Evolutionary conservation across 2,888 invertebrate genomes (phyloP).

Genomic region (Entomobrya proxima): DNA sequence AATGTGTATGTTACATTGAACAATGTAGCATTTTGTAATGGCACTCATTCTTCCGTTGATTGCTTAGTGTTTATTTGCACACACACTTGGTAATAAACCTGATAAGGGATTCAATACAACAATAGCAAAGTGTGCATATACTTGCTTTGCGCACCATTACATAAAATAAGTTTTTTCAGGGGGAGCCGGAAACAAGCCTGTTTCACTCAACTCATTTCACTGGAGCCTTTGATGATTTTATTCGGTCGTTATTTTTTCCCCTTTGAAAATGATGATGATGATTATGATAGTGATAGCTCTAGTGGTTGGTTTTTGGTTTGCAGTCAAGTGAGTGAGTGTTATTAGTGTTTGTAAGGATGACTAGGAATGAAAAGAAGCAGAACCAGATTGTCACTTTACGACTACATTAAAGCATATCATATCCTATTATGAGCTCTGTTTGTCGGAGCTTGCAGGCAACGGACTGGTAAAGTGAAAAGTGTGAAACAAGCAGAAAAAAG

Average conservation of each 20-base stretch:
- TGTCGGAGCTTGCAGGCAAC: neutral
- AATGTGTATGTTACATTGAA: too few species aligned
- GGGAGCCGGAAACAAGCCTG: neutral
- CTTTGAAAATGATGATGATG: neutral
- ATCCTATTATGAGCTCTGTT: constrained; percentile 2
- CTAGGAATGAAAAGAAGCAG: constrained; percentile 12
- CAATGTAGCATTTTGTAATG: too few species aligned
- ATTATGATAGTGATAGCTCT: neutral
- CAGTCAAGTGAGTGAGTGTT: neutral
- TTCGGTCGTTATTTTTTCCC: neutral
- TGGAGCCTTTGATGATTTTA: constrained; percentile 16
- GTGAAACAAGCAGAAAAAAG: constrained; percentile 2
- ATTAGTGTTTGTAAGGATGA: constrained; percentile 24
- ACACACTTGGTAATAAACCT: too few species aligned
- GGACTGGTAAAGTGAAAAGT: neutral
- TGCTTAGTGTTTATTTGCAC: too few species aligned
- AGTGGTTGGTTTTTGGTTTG: neutral
- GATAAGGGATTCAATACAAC: neutral
- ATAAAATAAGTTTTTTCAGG: neutral
- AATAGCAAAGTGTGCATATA: too few species aligned
- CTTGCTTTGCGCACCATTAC: neutral
- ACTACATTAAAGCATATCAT: constrained; percentile 32
- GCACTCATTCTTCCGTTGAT: too few species aligned
- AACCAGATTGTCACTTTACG: constrained; percentile 37
- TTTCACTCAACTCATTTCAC: neutral